Evolutionary conservation across 2,113 vertebrate species (phyloP).

Genomic region (Indicator maculatus): DNA sequence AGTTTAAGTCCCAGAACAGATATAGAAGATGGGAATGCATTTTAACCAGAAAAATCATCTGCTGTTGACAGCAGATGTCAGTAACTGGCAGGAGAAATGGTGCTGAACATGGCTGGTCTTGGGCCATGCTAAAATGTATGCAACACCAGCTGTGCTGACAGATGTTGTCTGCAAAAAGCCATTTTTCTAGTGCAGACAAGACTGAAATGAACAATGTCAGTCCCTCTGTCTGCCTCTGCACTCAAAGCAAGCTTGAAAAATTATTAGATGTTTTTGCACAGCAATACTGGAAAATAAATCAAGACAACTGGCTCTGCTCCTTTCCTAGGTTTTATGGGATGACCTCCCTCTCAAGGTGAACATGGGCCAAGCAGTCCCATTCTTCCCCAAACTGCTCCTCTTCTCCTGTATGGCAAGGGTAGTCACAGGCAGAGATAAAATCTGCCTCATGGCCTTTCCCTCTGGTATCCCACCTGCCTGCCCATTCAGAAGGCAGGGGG

Average conservation of each 20-base stretch:
- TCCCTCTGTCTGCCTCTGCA: neutral
- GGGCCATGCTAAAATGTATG: neutral
- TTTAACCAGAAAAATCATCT: slow-evolving; percentile 3
- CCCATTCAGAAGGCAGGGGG: accelerated
- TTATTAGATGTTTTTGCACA: neutral
- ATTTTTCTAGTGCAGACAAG: neutral
- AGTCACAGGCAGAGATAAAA: neutral
- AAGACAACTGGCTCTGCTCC: neutral
- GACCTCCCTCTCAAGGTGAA: neutral
- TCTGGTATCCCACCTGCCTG: neutral
- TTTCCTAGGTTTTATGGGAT: neutral
- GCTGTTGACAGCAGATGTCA: slow-evolving; percentile 14
- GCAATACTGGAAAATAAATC: neutral
- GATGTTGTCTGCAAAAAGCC: neutral
- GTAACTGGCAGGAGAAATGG: neutral
- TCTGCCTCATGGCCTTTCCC: neutral
- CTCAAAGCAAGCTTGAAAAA: neutral
- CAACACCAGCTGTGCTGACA: neutral
- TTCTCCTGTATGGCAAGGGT: accelerated
- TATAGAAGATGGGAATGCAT: neutral
- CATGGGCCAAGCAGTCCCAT: accelerated
- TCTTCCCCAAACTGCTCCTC: neutral
- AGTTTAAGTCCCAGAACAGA: neutral
- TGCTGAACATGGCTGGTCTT: neutral
- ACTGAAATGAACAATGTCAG: neutral